Evolutionary conservation across 2,888 invertebrate genomes (phyloP), one percentile per base, ranked within the genome.

Genomic region (Eupithecia subfuscata): DNA sequence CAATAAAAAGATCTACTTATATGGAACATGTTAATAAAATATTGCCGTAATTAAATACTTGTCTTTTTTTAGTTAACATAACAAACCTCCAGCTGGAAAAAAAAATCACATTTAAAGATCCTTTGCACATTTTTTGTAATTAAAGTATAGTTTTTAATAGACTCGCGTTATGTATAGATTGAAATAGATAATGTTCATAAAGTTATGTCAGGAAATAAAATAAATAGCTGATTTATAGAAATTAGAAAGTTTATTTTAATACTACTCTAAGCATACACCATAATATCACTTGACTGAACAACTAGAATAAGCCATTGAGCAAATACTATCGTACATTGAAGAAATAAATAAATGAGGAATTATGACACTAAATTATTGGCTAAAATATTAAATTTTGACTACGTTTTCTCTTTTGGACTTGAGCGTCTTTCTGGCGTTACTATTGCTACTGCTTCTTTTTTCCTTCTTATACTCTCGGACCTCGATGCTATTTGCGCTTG

Each of bases 231-330:
- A n/a, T 75, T 65, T 64, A 76, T 74, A 83, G 79, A 81, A 82
- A 84, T 87, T 89, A 90, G 88, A 89, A 91, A 92, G 91, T 78
- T 80, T 85, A 86, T 87, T 87, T 68, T 88, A 91, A 90, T 86
- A 88, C 89, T 93, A 92, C 86, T 84, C 91, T 92, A 92, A 88
- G 92, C 92, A 94, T 94, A 94, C 94, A 94, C 94, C 94, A 87
- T 94, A 94, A 93, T 95, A 95, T 95, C 94, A 95, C 94, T 93
- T 94, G 94, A 94, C 94, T 94, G 92, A 91, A 86, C 84, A 85
- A 86, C 84, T 86, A 88, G 86, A 89, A 83, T 87, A 86, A 85
- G 84, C 86, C 87, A 91, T 93, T 93, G 93, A 93, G 93, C 93
- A 92, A 89, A 91, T 87, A 91, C 76, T 76, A 78, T 75, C 79